Evolutionary conservation across 2,797 vertebrate genomes (phyloP), one percentile per base, ranked within the genome.

Genomic region (Nyctalus aviator): DNA sequence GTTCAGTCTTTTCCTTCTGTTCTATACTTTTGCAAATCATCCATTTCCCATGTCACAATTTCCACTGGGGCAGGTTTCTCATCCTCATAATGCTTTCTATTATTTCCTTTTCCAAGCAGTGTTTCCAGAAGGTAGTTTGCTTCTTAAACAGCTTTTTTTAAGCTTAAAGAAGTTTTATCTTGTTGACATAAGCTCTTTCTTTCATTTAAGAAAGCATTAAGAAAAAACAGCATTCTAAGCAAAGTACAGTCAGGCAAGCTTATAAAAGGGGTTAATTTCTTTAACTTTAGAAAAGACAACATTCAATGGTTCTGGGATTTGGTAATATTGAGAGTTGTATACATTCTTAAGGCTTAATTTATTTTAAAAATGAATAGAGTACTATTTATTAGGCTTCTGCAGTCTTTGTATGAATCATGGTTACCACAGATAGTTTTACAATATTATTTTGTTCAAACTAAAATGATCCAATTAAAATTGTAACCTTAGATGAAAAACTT

Each of bases 171-270:
- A 91, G 13, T 90, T 91, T 85, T 78, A 93, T 32, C 59, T 84
- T 93, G 41, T 85, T 94, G n/a, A 69, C 35, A 46, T 37, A 93
- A 96, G 35, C 35, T 59, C 30, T 84, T 92, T 90, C 35, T 96
- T 93, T 93, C 41, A 96, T 91, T 37, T 44, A 86, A 90, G 71
- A 97, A 93, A 95, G 7, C 13, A 85, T 82, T 53, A 95, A 90
- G 73, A n/a, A 95, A 92, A 96, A 72, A 71, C 1, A 73, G 21
- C 27, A 95, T 92, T 88, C 46, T 93, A 92, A 93, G 11, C 15
- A 15, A 93, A 94, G 17, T 87, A 69, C 15, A 94, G 86, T 69
- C 25, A 75, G 68, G 44, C 41, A 88, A 90, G 20, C 5, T 91
- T 90, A 94, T 53, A 76, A 92, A 93, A 93, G 64, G 6, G 11